A percentile compares a stretch with the other conserved stretches of the same genome.
Evolutionary conservation across 2,113 vertebrate species (phyloP).

Genomic region (Anas platyrhynchos): DNA sequence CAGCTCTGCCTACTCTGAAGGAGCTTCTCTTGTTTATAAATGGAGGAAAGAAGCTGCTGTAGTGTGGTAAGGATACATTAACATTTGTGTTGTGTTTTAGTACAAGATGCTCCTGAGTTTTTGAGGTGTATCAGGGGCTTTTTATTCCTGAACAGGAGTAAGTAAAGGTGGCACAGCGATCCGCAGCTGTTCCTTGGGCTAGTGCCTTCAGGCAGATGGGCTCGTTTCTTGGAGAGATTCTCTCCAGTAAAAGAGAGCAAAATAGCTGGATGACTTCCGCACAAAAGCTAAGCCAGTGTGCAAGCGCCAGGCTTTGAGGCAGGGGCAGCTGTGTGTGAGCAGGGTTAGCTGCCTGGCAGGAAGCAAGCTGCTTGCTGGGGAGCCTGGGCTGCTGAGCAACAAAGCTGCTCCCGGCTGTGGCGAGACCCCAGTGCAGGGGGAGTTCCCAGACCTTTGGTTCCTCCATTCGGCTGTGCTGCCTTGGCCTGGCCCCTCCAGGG

Average conservation of each 20-base stretch:
- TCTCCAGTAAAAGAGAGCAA: background rate
- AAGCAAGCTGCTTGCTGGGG: background rate
- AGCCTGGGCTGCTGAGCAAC: background rate
- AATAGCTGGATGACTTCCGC: background rate
- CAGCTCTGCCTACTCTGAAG: background rate
- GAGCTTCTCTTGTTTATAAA: background rate
- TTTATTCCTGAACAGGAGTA: background rate
- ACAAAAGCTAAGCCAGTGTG: background rate
- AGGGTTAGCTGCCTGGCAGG: rapidly evolving
- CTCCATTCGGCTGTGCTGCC: background rate
- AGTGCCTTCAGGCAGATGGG: background rate
- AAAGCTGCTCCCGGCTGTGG: background rate
- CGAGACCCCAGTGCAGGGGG: background rate
- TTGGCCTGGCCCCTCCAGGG: background rate
- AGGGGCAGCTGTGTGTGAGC: background rate
- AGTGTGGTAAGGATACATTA: background rate
- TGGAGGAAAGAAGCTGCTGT: background rate
- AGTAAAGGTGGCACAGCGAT: background rate
- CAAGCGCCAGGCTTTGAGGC: background rate
- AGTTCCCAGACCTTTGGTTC: background rate
- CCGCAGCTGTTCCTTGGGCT: background rate
- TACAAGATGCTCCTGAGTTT: background rate
- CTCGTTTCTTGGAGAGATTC: background rate
- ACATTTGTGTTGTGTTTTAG: background rate
- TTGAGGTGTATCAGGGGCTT: background rate